Percentiles rank a stretch among this genome's conserved stretches.
Evolutionary conservation across 2,797 vertebrate species (phyloP).

Genomic region (Stomatorhinus walkeri): DNA sequence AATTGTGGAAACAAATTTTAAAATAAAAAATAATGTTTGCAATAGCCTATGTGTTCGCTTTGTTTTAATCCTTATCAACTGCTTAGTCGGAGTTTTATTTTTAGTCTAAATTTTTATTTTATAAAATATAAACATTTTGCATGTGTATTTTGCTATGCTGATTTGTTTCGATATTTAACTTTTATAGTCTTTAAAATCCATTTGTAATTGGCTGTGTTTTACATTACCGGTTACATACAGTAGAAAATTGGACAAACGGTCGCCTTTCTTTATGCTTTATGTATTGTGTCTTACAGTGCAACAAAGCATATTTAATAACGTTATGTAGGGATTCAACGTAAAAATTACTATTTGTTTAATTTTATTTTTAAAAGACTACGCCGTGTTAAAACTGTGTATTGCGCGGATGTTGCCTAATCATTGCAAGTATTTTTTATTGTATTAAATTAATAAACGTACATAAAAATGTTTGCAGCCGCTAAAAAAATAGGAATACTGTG

Average conservation of each 20-base stretch:
- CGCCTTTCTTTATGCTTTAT: not conserved
- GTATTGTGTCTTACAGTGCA: not conserved
- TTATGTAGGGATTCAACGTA: not conserved
- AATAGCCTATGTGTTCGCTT: not conserved
- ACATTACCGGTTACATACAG: not conserved
- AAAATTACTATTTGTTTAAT: not conserved
- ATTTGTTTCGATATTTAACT: not conserved
- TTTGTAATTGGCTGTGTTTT: not conserved
- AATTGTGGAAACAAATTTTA: not conserved
- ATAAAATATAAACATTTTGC: not conserved
- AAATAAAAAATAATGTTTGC: not conserved
- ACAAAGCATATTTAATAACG: not conserved
- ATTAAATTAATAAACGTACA: not conserved
- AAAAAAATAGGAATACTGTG: not conserved
- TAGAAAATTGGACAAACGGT: not conserved
- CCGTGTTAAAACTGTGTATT: not conserved
- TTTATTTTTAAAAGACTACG: not conserved
- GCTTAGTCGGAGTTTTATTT: not conserved
- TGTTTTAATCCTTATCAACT: not conserved
- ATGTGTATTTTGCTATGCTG: not conserved
- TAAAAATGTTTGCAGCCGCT: not conserved
- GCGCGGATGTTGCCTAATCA: not conserved
- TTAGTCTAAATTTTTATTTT: not conserved
- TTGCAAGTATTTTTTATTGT: not conserved
- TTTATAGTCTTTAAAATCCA: not conserved